Conservation (phyloP, 2,113 vertebrate genomes). For the Plestiodon gilberti region DNA sequence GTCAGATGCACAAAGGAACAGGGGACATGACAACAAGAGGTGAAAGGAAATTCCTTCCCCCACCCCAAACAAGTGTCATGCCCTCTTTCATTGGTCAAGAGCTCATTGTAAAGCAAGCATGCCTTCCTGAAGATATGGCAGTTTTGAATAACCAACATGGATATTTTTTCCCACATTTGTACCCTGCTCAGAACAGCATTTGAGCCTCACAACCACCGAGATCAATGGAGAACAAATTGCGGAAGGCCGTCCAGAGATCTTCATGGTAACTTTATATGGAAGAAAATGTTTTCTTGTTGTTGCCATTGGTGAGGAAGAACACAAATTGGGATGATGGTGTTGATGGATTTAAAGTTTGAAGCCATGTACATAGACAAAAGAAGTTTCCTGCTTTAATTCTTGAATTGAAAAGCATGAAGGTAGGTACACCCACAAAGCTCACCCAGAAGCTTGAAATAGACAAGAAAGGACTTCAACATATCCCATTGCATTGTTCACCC, state of each 20-base stretch:
- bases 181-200: background rate
- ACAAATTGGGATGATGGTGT: background rate
- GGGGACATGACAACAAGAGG: background rate
- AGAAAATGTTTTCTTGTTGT: background rate
- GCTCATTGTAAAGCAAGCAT: background rate
- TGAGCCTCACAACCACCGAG: background rate
- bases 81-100: background rate
- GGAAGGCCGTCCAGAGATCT: background rate
- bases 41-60: background rate
- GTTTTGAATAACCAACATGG: background rate
- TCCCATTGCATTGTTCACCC: too few relatives aligned
- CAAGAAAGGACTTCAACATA: too few relatives aligned
- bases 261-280: background rate
- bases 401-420: too few relatives aligned
- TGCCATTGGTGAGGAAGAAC: background rate
- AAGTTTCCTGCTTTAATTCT: too few relatives aligned
- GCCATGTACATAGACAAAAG: background rate
- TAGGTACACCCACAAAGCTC: too few relatives aligned
- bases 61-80: background rate
- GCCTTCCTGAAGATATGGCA: background rate
- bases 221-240: background rate
- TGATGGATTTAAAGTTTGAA: background rate
- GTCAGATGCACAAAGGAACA: background rate
- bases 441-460: too few relatives aligned
- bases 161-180: background rate